Evolutionary conservation across 2,888 invertebrate genomes (phyloP).

Genomic region (Andrena hattorfiana): DNA sequence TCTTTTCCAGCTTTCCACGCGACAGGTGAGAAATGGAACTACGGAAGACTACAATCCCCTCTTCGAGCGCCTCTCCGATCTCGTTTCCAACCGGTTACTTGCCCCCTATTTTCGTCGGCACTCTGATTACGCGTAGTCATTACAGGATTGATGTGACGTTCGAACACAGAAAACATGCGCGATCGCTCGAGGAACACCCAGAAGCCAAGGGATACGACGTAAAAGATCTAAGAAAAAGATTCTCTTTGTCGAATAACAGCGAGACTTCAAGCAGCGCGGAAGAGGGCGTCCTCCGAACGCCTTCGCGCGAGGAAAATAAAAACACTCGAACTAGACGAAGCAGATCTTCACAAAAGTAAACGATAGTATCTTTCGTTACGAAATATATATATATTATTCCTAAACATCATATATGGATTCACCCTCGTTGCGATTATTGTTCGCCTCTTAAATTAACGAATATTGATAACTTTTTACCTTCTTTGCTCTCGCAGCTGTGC

Average conservation of each 20-base stretch:
- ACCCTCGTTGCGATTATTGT: conserved; percentile 19
- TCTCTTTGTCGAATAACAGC: neutral
- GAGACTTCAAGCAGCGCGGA: conserved; percentile 20
- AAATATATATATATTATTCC: conserved; percentile 50
- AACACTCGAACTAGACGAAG: conserved; percentile 5
- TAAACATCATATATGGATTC: conserved; percentile 39
- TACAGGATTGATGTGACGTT: neutral
- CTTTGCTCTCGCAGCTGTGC: conserved; percentile 13
- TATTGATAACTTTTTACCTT: conserved; percentile 1
- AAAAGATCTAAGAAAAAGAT: neutral
- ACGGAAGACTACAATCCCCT: conserved; percentile 6
- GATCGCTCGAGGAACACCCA: conserved; percentile 11
- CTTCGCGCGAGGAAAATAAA: neutral
- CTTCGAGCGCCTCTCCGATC: neutral
- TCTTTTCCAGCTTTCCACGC: conserved; percentile 1
- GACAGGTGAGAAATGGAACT: neutral
- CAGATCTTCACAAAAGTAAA: conserved; percentile 21
- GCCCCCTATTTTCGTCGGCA: neutral
- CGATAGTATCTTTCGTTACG: conserved; percentile 16
- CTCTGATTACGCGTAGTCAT: conserved; percentile 3
- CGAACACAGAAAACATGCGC: conserved; percentile 5
- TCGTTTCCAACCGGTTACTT: neutral
- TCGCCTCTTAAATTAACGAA: conserved; percentile 34
- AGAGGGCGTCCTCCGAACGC: neutral
- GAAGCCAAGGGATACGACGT: conserved; percentile 23